phyloP scores from a whole-genome alignment of 2,113 vertebrate species.

The Gallinago paraguaiae region DNA sequence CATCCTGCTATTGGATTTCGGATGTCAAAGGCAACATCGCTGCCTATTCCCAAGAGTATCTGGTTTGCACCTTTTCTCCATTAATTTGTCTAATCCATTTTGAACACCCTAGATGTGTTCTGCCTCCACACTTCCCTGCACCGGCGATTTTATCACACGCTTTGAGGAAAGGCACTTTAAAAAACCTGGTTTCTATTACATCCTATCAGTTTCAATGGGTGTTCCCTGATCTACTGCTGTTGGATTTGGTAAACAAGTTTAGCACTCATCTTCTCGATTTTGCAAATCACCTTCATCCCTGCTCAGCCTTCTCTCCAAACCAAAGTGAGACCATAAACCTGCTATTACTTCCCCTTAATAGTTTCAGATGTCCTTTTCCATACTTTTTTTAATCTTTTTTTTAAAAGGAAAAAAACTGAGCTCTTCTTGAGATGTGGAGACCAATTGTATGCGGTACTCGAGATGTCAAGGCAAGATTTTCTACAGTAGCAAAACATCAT shows the following conservation, averaged over 20 bases:
- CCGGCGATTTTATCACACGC: not conserved
- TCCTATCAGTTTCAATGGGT: not conserved
- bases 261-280: not conserved
- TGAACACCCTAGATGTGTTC: not conserved
- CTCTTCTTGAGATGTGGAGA: not conserved
- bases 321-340: not conserved
- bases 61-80: not conserved
- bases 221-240: not conserved
- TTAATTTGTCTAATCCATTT: constrained; percentile 4
- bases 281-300: not conserved
- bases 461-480: not conserved
- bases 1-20: not conserved
- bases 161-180: not conserved
- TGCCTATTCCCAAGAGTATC: not conserved
- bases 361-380: not conserved
- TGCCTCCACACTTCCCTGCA: not conserved
- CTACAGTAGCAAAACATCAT: not conserved
- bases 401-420: fast-evolving
- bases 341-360: not conserved
- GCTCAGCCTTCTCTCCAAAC: not conserved
- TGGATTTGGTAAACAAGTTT: not conserved
- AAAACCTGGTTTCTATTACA: constrained; percentile 24
- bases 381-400: not conserved
- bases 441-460: not conserved
- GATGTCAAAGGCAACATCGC: not conserved